These are phyloP conservation scores for Pyralis farinalis DNA, from an alignment of 2,888 invertebrate genomes.

Conservation along the genomic window DNA sequence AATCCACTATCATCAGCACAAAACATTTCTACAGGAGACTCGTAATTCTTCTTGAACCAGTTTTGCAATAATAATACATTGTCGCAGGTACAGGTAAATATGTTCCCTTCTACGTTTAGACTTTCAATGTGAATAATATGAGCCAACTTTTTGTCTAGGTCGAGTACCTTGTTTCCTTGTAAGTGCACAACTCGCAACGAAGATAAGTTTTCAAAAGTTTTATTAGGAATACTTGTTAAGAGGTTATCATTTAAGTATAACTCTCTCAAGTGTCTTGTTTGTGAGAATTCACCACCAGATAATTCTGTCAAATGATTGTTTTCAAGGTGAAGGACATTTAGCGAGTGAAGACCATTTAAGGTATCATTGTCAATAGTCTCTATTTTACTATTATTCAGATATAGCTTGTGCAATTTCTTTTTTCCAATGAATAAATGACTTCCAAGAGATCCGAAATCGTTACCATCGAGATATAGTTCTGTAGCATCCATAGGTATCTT, in stretches of 20 bases:
- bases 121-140: constrained; percentile 82
- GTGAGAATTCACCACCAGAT: constrained; percentile 89
- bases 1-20: constrained; percentile 80
- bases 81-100: constrained; percentile 89
- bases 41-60: constrained; percentile 84
- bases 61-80: constrained; percentile 84
- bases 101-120: constrained; percentile 86
- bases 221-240: constrained; percentile 85
- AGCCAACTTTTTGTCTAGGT: constrained; percentile 84
- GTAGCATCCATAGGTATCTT: constrained; percentile 94
- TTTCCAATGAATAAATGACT: constrained; percentile 93
- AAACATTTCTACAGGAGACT: constrained; percentile 84
- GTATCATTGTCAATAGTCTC: constrained; percentile 87
- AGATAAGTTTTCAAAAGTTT: constrained; percentile 87
- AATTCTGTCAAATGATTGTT: constrained; percentile 86
- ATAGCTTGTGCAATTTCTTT: constrained; percentile 88
- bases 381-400: constrained; percentile 89
- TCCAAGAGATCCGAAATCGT: constrained; percentile 86
- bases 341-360: constrained; percentile 87
- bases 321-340: constrained; percentile 88
- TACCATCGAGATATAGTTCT: constrained; percentile 91
- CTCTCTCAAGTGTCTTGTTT: constrained; percentile 87
- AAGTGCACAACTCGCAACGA: constrained; percentile 86
- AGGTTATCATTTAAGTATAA: constrained; percentile 91
- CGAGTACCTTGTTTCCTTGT: constrained; percentile 88